Evolutionary conservation across 2,113 vertebrate genomes (phyloP).

Genomic region (Stigmatopora nigra): DNA sequence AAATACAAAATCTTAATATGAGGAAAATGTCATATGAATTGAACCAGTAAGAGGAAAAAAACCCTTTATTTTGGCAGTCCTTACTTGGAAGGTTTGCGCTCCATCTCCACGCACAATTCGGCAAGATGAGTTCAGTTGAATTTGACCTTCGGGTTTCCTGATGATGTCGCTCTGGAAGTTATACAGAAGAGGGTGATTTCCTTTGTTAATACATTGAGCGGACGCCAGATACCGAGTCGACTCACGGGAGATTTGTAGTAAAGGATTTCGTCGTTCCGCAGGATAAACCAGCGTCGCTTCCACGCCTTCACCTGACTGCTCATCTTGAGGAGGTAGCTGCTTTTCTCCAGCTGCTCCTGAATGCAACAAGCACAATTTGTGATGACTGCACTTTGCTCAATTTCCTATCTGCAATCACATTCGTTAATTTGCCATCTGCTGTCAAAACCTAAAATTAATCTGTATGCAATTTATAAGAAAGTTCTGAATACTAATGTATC

Average conservation of each 20-base stretch:
- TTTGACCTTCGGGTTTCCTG: conserved; percentile 81
- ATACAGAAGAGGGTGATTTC: not conserved
- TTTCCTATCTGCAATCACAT: too few species aligned
- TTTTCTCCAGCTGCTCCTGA: conserved; percentile 82
- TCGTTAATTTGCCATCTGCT: too few species aligned
- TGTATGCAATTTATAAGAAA: too few species aligned
- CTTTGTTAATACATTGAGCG: not conserved
- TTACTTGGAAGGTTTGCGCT: conserved; percentile 81
- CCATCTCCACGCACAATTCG: conserved; percentile 79
- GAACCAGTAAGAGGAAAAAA: conserved; percentile 29
- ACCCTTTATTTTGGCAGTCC: conserved; percentile 16
- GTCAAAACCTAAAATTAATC: too few species aligned
- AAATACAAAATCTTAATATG: conserved; percentile 13
- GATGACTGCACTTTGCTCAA: not conserved
- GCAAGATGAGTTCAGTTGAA: conserved; percentile 80
- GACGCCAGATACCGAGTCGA: conserved; percentile 16
- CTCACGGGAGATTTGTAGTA: conserved; percentile 89
- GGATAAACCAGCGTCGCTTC: conserved; percentile 86
- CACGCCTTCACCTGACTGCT: conserved; percentile 80
- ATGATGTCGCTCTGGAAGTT: conserved; percentile 79
- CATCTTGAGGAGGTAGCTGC: conserved; percentile 86
- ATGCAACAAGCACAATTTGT: conserved; percentile 10
- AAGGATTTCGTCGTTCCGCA: conserved; percentile 81
- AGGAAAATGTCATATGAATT: conserved; percentile 18
- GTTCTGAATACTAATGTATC: too few species aligned